A percentile compares a stretch with the other conserved stretches of the same genome.
Conservation (phyloP, 2,113 vertebrate species). For the Oriolus oriolus region DNA sequence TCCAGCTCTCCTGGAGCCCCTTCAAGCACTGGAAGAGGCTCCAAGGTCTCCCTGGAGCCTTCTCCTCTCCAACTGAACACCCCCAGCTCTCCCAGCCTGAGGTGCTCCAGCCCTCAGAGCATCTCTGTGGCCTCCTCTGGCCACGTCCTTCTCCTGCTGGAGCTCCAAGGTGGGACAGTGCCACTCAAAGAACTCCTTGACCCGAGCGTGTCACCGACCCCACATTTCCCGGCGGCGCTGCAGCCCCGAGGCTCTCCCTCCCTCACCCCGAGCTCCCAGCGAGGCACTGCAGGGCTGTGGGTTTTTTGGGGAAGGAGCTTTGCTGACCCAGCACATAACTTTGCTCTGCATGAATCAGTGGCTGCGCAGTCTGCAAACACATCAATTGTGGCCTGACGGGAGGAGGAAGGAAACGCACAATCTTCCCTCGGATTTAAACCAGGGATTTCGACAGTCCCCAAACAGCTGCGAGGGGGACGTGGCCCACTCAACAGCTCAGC, state of each 20-base stretch:
- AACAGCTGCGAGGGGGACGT: not conserved
- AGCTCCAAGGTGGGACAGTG: not conserved
- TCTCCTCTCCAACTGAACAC: not conserved
- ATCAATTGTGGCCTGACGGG: slow-evolving; percentile 17
- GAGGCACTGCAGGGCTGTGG: not conserved
- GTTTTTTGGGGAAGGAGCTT: slow-evolving; percentile 32
- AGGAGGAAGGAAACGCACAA: slow-evolving; percentile 52
- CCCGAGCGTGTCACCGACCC: not conserved
- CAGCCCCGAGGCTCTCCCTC: not conserved
- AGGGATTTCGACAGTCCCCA: slow-evolving; percentile 27
- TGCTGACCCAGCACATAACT: slow-evolving; percentile 54
- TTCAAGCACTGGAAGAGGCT: not conserved
- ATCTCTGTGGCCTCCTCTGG: not conserved
- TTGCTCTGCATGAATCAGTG: slow-evolving; percentile 24
- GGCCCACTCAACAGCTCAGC: not conserved
- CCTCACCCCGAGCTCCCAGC: too few relatives aligned
- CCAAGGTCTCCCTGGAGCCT: not conserved
- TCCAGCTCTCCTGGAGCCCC: not conserved
- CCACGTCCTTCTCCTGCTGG: not conserved
- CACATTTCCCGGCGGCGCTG: not conserved
- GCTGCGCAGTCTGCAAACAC: slow-evolving; percentile 21
- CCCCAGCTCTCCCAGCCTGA: not conserved
- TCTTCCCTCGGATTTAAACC: not conserved
- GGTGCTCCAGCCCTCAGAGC: not conserved
- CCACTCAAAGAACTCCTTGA: not conserved